Conservation (phyloP, 2,888 invertebrate species). For the Amphipyra tragopoginis region DNA sequence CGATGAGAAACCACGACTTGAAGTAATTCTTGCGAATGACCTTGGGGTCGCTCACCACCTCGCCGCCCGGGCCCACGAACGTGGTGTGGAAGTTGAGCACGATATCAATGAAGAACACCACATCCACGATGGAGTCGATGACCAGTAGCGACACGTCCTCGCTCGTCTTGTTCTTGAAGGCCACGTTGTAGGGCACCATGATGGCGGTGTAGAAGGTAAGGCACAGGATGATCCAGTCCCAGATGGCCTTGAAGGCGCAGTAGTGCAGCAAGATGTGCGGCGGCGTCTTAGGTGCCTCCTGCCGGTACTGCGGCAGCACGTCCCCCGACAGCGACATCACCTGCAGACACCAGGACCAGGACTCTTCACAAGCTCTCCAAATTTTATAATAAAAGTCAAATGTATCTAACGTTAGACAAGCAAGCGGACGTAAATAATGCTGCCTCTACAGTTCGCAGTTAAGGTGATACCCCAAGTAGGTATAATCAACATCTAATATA, state of each 20-base stretch:
- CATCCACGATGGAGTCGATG: constrained; percentile 99
- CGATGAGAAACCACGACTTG: constrained; percentile 99
- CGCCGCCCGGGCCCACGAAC: constrained; percentile 98
- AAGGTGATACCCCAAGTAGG: too few relatives aligned
- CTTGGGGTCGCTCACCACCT: constrained; percentile 99
- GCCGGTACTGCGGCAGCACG: constrained; percentile 99
- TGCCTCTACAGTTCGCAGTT: too few relatives aligned
- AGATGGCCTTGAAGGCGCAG: constrained; percentile 99
- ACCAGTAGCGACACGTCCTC: constrained; percentile 98
- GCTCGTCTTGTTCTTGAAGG: constrained; percentile 99
- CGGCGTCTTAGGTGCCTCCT: constrained; percentile 99
- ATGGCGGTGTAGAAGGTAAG: constrained; percentile 99
- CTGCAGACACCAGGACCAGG: constrained; percentile 65
- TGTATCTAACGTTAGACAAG: too few relatives aligned
- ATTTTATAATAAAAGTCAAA: too few relatives aligned
- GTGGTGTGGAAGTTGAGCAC: constrained; percentile 99
- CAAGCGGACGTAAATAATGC: too few relatives aligned
- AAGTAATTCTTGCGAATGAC: constrained; percentile 99
- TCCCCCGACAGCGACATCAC: constrained; percentile 99
- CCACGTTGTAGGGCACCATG: constrained; percentile 99
- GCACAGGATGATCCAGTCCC: constrained; percentile 99
- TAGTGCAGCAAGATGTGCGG: constrained; percentile 99
- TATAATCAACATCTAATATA: too few relatives aligned
- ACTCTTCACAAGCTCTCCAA: background rate
- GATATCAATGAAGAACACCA: constrained; percentile 99